Conservation (phyloP, 1,140 invertebrate species). For the Brachionus rotundiformis region DNA sequence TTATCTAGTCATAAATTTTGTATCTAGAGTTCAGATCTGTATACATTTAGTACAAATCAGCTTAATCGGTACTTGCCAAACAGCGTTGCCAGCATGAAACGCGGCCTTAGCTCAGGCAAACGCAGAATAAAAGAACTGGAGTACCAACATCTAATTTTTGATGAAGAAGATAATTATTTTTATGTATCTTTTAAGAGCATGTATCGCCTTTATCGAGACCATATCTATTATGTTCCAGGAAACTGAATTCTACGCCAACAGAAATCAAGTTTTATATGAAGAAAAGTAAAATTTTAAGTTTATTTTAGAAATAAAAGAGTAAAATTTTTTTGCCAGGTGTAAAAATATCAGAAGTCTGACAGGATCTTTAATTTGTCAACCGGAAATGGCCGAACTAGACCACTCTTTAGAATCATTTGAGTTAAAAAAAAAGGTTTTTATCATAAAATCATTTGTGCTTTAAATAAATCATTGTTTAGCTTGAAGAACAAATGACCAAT, state of each 20-base stretch:
- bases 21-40: conserved; percentile 13
- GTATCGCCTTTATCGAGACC: conserved; percentile 30
- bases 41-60: neutral
- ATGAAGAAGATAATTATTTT: neutral
- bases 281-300: conserved; percentile 30
- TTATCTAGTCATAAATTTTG: too few species aligned
- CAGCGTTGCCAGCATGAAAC: conserved; percentile 24
- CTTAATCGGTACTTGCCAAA: conserved; percentile 16
- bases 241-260: conserved; percentile 26
- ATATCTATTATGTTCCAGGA: conserved; percentile 21
- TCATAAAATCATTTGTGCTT: neutral
- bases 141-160: neutral
- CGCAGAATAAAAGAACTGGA: conserved; percentile 46
- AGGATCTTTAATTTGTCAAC: neutral
- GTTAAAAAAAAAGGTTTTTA: conserved; percentile 1
- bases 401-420: neutral
- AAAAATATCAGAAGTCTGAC: neutral
- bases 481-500: neutral
- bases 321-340: too few species aligned
- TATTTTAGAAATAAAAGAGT: too few species aligned
- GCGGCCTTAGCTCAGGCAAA: neutral
- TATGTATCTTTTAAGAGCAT: neutral
- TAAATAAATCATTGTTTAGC: neutral
- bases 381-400: neutral
- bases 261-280: conserved; percentile 35